Base-by-base conservation (phyloP, 2,113 vertebrate species). In the Canis aureus region DNA sequence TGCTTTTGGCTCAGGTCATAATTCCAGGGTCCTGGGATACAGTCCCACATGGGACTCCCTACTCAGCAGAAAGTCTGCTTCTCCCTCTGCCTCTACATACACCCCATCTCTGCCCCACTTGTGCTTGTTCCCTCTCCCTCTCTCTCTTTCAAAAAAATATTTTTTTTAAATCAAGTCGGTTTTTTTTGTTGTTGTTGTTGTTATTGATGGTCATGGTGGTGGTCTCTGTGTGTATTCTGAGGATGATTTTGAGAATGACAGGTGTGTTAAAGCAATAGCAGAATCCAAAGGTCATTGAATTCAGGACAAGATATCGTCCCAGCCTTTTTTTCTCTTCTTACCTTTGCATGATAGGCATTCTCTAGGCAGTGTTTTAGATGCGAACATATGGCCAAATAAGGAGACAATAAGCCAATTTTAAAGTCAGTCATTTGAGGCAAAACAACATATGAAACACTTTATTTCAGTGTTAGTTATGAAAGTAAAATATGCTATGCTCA, bases 391-490 rank as follows among this genome's bases (percentile, higher is more conserved):
- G 35, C 32, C 35, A 38, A 53, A 32, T 62, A 90, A 74, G 16
- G 23, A 60, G 74, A 38, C 49, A 27, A 78, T 78, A 16, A 81
- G 62, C 27, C 69, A 91, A 49, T 59, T 94, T 95, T n/a, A 43
- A 71, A 71, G 73, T 86, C 27, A 89, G n/a, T 79, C 38, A 73
- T 22, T 53, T 43, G 19, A 86, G 60, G 71, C 32, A 80, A 95
- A 93, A 51, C 71, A 79, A 84, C 69, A 91, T 76, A 57, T 84
- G 35, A 74, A 94, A 53, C 15, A 76, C 57, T 93, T 91, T 76
- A 96, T 60, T 89, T 59, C 60, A 82, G 23, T 71, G 25, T 6
- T 66, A 81, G 3, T 53, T 86, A 71, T 69, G 29, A 86, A 96
- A 60, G 35, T 78, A 94, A 97, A 87, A 29, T 89, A 78, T n/a